Evolutionary conservation across 2,888 invertebrate genomes (phyloP), one percentile per base, ranked within the genome.

Genomic region (Rutpela maculata): DNA sequence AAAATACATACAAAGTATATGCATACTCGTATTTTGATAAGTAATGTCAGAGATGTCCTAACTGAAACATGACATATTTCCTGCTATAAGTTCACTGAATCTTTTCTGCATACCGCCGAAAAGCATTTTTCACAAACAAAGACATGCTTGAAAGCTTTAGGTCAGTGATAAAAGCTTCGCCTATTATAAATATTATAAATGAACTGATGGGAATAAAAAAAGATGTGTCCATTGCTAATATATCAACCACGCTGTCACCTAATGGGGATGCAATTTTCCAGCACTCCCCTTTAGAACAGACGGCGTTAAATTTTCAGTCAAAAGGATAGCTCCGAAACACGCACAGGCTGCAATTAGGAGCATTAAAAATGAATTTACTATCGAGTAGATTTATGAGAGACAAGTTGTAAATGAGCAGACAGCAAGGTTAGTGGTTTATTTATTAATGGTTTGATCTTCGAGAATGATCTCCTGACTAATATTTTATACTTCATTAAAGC

Each of bases 301-400:
- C 59, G 75, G 77, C 68, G 77, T 71, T 67, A 57, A 78, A 72
- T 75, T 73, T 75, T 78, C 77, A 77, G 73, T 71, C 71, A 35
- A 62, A 75, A 67, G 56, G 75, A 69, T 75, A 75, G 62, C 63
- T 72, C 75, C 68, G 31, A 75, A 70, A 72, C 77, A 78, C 77
- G 76, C 75, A 76, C 75, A 74, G 74, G 65, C 68, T 77, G 77
- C 79, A 81, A 81, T 81, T 81, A 78, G 78, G 74, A 76, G 75
- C 76, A 81, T 79, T 79, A 79, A 81, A 78, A 81, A 78, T 78
- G 70, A 78, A 81, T 81, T 78, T 77, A 75, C 79, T 75, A 75
- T 78, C 75, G 60, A 62, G 57, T 67, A 75, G 75, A 75, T 78
- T 78, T 78, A 78, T 74, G 77, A 63, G 71, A 62, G 71, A 72